Evolutionary conservation across 1,140 invertebrate genomes (phyloP), one percentile per base, ranked within the genome.

Genomic region (Callitettix versicolor): DNA sequence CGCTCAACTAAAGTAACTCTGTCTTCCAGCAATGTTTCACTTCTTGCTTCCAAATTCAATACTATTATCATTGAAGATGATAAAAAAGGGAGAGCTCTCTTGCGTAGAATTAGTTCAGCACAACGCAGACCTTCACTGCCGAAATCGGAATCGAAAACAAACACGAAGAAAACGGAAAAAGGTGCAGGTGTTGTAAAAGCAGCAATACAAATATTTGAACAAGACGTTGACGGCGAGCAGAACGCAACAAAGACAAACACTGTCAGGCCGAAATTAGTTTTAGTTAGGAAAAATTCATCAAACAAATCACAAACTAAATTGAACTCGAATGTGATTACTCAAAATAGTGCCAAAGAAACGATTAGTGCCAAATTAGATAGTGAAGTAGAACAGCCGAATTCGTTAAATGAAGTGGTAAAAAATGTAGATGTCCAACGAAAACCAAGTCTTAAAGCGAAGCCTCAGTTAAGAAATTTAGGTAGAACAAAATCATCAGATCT

Each of bases 41-140:
- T 46, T 2, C 41, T 62, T 1, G 58, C 60, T 11, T 58, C 58
- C 26, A 60, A 60, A 44, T 62, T 60, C 54, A 62, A 62, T 47
- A 52, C 60, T 1, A 51, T 62, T 18, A 55, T 62, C 11, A 44
- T 55, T 15, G 57, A 59, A 7, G 48, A 51, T 14, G 48, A 47
- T n/a, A 30, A 17, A 7, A 30, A 51, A 51, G 48, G 30, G 1
- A 51, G 48, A 38, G 48, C 33, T 9, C 24, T 51, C 30, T 30
- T 51, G 24, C 34, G 48, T 6, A 51, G 21, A 20, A n/a, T 51
- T 18, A 51, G 33, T 17, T 36, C 7, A 6, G 21, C 34, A 9
- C 48, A 51, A 17, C 3, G 48, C 4, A 49, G 30, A 30, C 46
- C 46, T 4, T 24, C 24, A n/a, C n/a, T 6, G 9, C 7, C 12